Conservation (phyloP, 2,113 vertebrate species). For the Pseudorasbora parva region DNA sequence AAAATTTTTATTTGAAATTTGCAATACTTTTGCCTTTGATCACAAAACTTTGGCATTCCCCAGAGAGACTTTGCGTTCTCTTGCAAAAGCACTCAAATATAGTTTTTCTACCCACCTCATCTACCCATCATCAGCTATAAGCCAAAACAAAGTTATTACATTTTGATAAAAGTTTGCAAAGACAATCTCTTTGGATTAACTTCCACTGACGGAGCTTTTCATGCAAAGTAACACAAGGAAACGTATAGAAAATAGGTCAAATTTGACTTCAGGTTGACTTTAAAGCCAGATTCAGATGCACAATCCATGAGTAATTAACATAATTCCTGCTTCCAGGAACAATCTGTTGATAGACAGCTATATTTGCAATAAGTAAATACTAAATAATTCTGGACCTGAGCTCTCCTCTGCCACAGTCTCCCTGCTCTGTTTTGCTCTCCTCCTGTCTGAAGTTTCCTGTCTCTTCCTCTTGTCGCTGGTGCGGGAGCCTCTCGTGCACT, state of each 20-base stretch:
- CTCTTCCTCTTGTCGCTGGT: slow-evolving; percentile 70
- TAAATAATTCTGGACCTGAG: slow-evolving; percentile 29
- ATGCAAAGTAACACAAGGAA: neutral
- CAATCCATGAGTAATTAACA: neutral
- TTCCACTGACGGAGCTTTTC: neutral
- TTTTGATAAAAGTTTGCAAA: neutral
- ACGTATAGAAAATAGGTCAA: neutral
- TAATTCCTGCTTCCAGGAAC: neutral
- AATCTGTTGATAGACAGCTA: neutral
- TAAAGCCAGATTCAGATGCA: neutral
- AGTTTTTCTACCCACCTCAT: neutral
- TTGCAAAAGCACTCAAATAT: neutral
- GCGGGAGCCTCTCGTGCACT: slow-evolving; percentile 83
- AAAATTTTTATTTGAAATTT: neutral
- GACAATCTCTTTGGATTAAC: neutral
- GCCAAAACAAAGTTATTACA: neutral
- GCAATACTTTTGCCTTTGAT: too few relatives aligned
- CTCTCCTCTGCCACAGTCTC: slow-evolving; percentile 24
- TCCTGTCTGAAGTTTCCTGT: slow-evolving; percentile 48
- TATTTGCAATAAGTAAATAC: neutral
- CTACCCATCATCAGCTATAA: neutral
- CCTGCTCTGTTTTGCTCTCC: slow-evolving; percentile 41
- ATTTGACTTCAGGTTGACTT: neutral
- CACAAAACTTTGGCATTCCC: neutral
- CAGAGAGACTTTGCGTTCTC: neutral